These are phyloP conservation scores for Camponotus floridanus DNA, from an alignment of 1,140 invertebrate genomes.

Conservation along the genomic window DNA sequence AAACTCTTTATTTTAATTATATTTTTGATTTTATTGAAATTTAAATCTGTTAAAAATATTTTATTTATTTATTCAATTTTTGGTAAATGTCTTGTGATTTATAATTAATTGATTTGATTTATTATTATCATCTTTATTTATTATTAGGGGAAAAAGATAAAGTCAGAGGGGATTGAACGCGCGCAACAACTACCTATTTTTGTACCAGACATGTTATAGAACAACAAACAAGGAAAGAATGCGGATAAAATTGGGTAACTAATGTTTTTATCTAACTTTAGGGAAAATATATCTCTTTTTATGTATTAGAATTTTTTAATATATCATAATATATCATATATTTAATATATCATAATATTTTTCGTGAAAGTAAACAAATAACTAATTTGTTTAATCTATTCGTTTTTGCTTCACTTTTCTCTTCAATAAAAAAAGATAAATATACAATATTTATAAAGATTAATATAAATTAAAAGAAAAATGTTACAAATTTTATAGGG, in stretches of 20 bases:
- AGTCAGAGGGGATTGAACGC: background rate
- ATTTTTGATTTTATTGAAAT: background rate
- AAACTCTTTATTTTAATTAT: background rate
- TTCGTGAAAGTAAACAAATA: background rate
- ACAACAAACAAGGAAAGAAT: background rate
- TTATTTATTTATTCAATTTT: background rate
- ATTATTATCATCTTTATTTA: constrained; percentile 14
- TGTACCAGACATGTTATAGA: background rate
- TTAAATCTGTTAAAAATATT: background rate
- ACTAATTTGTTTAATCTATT: background rate
- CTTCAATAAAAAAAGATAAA: background rate
- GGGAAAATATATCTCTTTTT: background rate
- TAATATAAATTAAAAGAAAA: background rate
- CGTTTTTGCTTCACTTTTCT: background rate
- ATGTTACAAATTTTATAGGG: no score
- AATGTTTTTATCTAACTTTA: background rate
- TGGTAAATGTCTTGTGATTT: background rate
- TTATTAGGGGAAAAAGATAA: constrained; percentile 15
- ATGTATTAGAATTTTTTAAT: background rate
- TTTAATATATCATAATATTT: background rate
- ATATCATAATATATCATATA: constrained; percentile 1
- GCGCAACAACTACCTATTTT: background rate
- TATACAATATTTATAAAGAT: background rate
- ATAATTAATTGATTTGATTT: background rate
- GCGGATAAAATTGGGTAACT: background rate